Base-by-base conservation (phyloP, 2,113 vertebrate species). In the Hyperoodon ampullatus region DNA sequence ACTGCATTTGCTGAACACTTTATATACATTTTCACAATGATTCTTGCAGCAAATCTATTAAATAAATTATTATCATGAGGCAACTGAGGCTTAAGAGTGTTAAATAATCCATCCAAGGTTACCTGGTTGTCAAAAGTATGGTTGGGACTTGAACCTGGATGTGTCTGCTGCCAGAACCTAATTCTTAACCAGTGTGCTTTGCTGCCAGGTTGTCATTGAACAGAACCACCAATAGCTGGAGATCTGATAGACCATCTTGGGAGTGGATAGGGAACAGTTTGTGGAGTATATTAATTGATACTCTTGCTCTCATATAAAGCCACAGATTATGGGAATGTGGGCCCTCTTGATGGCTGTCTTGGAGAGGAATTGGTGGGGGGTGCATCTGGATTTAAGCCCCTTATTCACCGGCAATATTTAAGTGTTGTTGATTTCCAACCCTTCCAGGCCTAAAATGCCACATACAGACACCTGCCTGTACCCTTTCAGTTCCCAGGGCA, bases 21-120 rank as follows among this genome's bases (percentile, higher is more conserved):
- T 39, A 39, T 71, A 50, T 88, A 58, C 53, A 47, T 81, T 90
- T 96, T 82, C 77, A 70, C 33, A 74, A 77, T 3, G 5, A 78
- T 75, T 96, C 71, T 90, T 90, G 19, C n/a, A 85, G 70, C 21
- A 77, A 58, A 26, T 63, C 75, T 92, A 39, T 24, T 72, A 96
- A 70, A 75, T 77, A 74, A 92, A 93, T 92, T 83, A 65, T 87
- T 92, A 83, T 58, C 81, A 33, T 39, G 35, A 66, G 35, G 35
- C 58, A 95, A 72, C 83, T 44, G 63, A 95, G 63, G 65, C 39
- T 96, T 82, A 58, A 61, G 42, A 91, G 68, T 71, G 24, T 83
- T 60, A 74, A 92, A 42, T 70, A 83, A 74, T 70, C 24, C 33
- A 84, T 61, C 44, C 23, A 47, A 60, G 71, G 47, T 55, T 42